These are phyloP conservation scores for Andrena marginata DNA, from an alignment of 2,888 invertebrate genomes.

Conservation along the genomic window DNA sequence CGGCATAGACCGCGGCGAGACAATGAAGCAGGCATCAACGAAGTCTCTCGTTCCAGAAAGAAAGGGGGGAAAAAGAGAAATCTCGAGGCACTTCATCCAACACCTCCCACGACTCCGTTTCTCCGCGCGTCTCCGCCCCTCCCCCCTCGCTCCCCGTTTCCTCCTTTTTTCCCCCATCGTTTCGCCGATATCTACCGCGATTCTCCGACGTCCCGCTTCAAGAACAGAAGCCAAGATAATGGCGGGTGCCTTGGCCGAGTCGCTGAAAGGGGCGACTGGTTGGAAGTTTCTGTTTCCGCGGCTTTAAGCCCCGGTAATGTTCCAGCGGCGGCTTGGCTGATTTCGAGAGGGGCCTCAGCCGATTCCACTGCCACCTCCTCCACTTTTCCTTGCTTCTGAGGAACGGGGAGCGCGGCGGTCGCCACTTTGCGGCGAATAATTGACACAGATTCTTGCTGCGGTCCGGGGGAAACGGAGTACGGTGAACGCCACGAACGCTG, in stretches of 20 bases:
- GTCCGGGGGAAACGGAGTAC: not conserved
- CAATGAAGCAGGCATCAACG: slow-evolving; percentile 18
- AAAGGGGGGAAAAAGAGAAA: slow-evolving; percentile 3
- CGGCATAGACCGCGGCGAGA: slow-evolving; percentile 11
- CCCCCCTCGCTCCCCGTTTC: not conserved
- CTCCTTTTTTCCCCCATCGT: not conserved
- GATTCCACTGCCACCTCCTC: slow-evolving; percentile 44
- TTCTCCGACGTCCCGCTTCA: not conserved
- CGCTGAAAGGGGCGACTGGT: slow-evolving; percentile 36
- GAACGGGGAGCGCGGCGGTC: slow-evolving; percentile 22
- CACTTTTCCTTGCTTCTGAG: not conserved
- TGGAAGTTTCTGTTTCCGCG: slow-evolving; percentile 40
- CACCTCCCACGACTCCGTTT: not conserved
- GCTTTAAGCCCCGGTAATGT: slow-evolving; percentile 47
- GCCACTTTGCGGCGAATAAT: slow-evolving; percentile 56
- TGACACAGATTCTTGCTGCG: slow-evolving; percentile 10
- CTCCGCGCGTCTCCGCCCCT: slow-evolving; percentile 5
- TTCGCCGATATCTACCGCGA: slow-evolving; percentile 11
- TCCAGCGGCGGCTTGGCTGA: slow-evolving; percentile 50
- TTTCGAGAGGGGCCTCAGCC: slow-evolving; percentile 38
- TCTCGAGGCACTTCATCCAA: slow-evolving; percentile 3
- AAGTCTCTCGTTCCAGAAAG: not conserved
- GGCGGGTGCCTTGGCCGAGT: slow-evolving; percentile 21
- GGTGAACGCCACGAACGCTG: not conserved
- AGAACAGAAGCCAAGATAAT: slow-evolving; percentile 54